Base-by-base conservation (phyloP, 2,888 invertebrate genomes). In the Molanna angustata region DNA sequence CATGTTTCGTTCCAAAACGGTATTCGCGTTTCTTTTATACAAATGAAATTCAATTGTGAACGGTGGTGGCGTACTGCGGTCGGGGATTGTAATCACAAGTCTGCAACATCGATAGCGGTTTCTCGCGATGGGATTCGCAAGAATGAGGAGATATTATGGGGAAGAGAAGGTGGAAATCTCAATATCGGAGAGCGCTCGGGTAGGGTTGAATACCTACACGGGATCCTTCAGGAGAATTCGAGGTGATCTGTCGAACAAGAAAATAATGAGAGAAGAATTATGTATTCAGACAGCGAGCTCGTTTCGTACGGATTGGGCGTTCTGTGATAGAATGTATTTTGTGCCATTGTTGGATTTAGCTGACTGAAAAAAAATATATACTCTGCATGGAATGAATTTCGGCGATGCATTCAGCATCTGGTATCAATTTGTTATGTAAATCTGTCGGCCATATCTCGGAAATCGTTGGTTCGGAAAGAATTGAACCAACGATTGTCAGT, bases 201-300 rank as follows among this genome's bases (percentile, higher is more conserved):
- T 14, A 37, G n/a, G 33, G 21, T 42, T 35, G 21, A 33, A n/a
- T n/a, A n/a, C n/a, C n/a, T n/a, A n/a, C n/a, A n/a, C n/a, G n/a
- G n/a, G n/a, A n/a, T n/a, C n/a, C n/a, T n/a, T n/a, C n/a, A n/a
- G 37, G n/a, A n/a, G n/a, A n/a, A n/a, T n/a, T n/a, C n/a, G n/a
- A n/a, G n/a, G n/a, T n/a, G n/a, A n/a, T 21, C 16, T 16, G 45
- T 41, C 33, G 50, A 37, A 50, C 43, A 49, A 48, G 57, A 51
- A 49, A 57, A 54, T 54, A 57, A 54, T 51, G 52, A 44, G 16
- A 49, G 51, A 54, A 45, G 40, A 57, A 57, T 57, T 57, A 57
- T 52, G 57, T 57, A 57, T 57, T 57, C 57, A 52, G 52, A 39
- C 44, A 49, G 54, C 47, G 49, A 41, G 37, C 48, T 54, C 54